Evolutionary conservation across 2,113 vertebrate genomes (phyloP).

Genomic region (Bos javanicus): DNA sequence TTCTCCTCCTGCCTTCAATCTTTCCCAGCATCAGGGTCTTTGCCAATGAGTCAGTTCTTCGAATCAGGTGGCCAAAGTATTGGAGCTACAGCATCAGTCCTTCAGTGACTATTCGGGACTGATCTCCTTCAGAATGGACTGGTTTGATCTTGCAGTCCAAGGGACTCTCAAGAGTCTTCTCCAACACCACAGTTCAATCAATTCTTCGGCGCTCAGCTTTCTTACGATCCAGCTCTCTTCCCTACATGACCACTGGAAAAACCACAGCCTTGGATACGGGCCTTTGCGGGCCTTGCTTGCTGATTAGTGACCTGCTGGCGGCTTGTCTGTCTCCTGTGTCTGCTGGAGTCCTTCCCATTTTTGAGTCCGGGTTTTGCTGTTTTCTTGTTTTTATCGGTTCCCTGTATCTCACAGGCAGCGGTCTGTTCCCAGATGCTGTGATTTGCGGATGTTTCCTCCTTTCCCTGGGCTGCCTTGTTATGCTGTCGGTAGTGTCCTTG

Average conservation of each 20-base stretch:
- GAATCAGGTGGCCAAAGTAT: neutral
- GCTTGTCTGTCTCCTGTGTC: neutral
- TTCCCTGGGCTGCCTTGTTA: neutral
- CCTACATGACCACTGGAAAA: rapidly evolving
- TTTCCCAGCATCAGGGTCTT: neutral
- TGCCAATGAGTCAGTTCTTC: neutral
- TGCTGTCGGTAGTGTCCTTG: neutral
- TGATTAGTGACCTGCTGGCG: neutral
- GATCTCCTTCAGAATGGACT: neutral
- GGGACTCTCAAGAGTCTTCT: neutral
- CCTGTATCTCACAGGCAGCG: neutral
- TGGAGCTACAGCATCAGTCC: neutral
- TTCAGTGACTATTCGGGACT: neutral
- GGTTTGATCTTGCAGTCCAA: neutral
- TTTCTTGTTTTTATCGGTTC: neutral
- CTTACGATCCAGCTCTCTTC: neutral
- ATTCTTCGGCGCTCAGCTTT: neutral
- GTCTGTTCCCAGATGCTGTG: neutral
- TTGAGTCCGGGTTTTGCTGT: neutral
- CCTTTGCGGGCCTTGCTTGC: neutral
- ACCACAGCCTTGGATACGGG: rapidly evolving
- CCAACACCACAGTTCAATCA: neutral
- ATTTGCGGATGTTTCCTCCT: neutral
- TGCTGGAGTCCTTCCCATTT: neutral
- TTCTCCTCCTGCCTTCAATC: neutral